phyloP scores from a whole-genome alignment of 2,113 vertebrate genomes.

The Gallinago jamesoni region DNA sequence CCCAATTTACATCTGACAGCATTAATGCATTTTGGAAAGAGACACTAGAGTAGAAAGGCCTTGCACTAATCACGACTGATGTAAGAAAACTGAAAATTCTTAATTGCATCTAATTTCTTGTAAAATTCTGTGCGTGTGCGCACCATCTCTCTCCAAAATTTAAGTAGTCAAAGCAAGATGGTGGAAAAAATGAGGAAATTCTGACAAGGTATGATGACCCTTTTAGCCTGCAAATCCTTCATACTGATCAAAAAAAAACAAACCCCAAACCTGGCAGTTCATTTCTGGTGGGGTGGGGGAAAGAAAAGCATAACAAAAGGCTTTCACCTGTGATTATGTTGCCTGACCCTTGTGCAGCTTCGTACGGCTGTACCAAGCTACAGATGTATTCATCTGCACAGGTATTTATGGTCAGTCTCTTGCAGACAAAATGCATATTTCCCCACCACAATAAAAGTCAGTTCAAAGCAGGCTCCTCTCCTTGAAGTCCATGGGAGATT shows the following conservation, averaged over 20 bases:
- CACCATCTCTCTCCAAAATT: not conserved
- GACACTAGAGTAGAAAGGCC: not conserved
- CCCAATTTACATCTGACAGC: constrained; percentile 41
- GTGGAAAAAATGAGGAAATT: not conserved
- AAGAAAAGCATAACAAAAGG: not conserved
- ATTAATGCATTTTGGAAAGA: constrained; percentile 54
- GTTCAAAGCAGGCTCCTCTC: constrained; percentile 32
- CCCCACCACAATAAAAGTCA: not conserved
- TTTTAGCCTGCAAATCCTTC: not conserved
- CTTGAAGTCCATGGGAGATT: not conserved
- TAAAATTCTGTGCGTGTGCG: not conserved
- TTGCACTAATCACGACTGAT: not conserved
- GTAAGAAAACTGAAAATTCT: constrained; percentile 23
- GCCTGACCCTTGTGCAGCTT: not conserved
- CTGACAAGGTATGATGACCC: not conserved
- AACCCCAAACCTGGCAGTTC: not conserved
- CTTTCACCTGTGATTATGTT: not conserved
- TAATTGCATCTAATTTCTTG: constrained; percentile 20
- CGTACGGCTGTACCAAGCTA: not conserved
- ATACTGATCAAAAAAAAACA: not conserved
- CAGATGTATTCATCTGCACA: not conserved
- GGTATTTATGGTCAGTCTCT: not conserved
- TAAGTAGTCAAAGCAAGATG: not conserved
- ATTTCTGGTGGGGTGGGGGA: not conserved
- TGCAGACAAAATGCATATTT: not conserved